Base-by-base conservation (phyloP, 2,888 invertebrate species). In the Synergus umbraculus region DNA sequence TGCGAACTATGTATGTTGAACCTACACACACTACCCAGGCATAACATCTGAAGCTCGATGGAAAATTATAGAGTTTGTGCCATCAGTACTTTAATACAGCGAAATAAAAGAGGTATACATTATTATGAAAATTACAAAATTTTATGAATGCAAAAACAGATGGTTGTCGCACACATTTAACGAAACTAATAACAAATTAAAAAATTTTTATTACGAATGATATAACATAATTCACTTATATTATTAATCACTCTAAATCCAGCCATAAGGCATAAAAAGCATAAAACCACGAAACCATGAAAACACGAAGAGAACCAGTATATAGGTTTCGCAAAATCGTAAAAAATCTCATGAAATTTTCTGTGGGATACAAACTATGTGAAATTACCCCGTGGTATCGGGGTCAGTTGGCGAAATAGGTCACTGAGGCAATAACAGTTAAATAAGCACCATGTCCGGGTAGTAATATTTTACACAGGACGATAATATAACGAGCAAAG, bases 371-470 rank as follows among this genome's bases (percentile, higher is more conserved):
- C 46, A 37, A n/a, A n/a, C 49, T 73, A 15, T 12, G n/a, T 0
- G 22, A 44, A 67, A 67, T 46, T 49, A 22, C 49, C 69, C 49
- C 49, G 73, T n/a, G 76, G 58, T 79, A 83, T 83, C 76, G 66
- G 76, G 79, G 78, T 79, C 80, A 79, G 65, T 79, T 79, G 73
- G 78, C 64, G 69, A 83, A 81, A 65, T 81, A 54, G 83, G 81
- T 80, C 81, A 81, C 49, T 49, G 44, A 29, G 37, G 80, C 78
- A 83, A 81, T 83, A 81, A 81, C 80, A 83, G 83, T 81, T 80
- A 63, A 65, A 22, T 22, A 22, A 81, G 83, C 80, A 81, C 79
- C 80, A 80, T 81, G 81, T 80, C 77, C 81, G 79, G 80, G 79
- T 81, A 79, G 81, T 81, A 81, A 83, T 83, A 83, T 81, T 73